A percentile compares a stretch with the other conserved stretches of the same genome.
These are phyloP conservation scores for Agelas oroides DNA, from an alignment of 37 sponge, comb jelly and placozoan species.

Conservation along the genomic window DNA sequence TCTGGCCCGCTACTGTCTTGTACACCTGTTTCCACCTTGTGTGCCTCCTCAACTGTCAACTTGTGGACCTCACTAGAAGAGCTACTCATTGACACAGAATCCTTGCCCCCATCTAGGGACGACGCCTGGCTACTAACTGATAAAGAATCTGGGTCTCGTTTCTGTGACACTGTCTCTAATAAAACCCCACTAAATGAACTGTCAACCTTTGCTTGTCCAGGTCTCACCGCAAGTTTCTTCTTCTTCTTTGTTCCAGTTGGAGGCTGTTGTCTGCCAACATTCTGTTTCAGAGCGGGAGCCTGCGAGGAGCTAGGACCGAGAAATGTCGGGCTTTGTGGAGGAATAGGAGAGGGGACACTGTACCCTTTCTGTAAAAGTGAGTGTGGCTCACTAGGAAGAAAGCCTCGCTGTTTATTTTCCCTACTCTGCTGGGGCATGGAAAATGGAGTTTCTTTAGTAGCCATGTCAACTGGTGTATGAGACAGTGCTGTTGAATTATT, in stretches of 20 bases:
- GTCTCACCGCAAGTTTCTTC: conserved; percentile 26
- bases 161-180: neutral
- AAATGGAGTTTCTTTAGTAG: neutral
- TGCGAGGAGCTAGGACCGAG: too few species aligned
- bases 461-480: too few species aligned
- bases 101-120: neutral
- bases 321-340: too few species aligned
- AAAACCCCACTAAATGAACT: too few species aligned
- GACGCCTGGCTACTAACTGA: conserved; percentile 14
- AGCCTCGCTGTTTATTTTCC: neutral
- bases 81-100: neutral
- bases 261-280: neutral
- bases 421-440: neutral
- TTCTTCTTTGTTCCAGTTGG: conserved; percentile 24
- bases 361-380: neutral
- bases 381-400: neutral
- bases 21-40: neutral
- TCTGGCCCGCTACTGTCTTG: neutral
- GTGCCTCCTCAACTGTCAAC: neutral
- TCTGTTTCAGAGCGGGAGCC: neutral
- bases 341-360: neutral
- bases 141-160: neutral
- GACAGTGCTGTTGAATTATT: too few species aligned
- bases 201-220: conserved; percentile 20
- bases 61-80: neutral